Evolutionary conservation across 2,113 vertebrate species (phyloP).

Genomic region (Hymenochirus boettgeri): DNA sequence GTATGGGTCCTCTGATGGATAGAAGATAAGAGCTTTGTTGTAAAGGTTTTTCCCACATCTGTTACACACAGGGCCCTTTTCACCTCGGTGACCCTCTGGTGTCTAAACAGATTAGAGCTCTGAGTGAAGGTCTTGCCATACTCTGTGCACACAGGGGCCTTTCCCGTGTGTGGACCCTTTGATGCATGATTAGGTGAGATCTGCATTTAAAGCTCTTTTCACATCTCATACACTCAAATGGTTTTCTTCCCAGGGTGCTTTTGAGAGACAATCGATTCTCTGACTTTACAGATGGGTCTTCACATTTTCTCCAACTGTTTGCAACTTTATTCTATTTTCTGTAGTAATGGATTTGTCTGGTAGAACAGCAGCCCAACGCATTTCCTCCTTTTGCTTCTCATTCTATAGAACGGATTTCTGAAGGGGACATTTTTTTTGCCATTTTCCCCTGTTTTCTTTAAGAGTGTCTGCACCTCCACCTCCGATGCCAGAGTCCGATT

Average conservation of each 20-base stretch:
- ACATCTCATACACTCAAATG: conserved; percentile 20
- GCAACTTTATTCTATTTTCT: not conserved
- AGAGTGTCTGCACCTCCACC: not conserved
- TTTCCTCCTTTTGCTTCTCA: not conserved
- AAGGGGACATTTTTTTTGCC: not conserved
- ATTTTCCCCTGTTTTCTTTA: not conserved
- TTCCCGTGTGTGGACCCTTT: conserved; percentile 29
- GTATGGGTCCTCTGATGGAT: conserved; percentile 36
- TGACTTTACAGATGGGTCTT: not conserved
- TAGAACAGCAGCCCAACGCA: too few relatives aligned
- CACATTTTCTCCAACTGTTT: not conserved
- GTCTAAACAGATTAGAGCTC: conserved; percentile 33
- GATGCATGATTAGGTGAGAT: conserved; percentile 30
- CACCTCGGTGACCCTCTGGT: conserved; percentile 37
- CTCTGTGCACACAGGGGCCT: conserved; percentile 30
- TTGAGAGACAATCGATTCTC: not conserved
- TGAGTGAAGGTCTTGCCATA: too few relatives aligned
- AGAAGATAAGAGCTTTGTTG: conserved; percentile 26
- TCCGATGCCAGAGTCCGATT: not conserved
- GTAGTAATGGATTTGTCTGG: not conserved
- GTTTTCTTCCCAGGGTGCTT: not conserved
- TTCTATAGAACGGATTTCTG: not conserved
- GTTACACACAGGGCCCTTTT: conserved; percentile 21
- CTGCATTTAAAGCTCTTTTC: conserved; percentile 30
- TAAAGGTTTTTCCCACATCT: conserved; percentile 38